Base-by-base conservation (phyloP, 2,797 vertebrate species). In the Labeo calbasu region DNA sequence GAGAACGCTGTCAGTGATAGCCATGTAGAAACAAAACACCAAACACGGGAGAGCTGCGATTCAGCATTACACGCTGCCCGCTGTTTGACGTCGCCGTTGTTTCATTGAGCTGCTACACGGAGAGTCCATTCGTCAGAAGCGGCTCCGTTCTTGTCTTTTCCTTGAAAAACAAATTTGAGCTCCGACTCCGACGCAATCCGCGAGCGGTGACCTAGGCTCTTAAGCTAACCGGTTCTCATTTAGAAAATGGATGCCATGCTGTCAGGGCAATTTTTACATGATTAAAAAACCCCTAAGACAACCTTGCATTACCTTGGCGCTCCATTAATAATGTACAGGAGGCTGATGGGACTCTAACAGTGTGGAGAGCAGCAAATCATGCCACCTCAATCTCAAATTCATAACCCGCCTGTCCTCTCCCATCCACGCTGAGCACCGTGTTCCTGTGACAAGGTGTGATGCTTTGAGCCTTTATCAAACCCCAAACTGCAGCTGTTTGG, bases 281-380 rank as follows among this genome's bases (percentile, higher is more conserved):
- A 95, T 94, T 95, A 93, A 95, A 94, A 94, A 92, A 93, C 90
- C 91, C 68, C 85, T 69, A 76, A 86, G 81, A 84, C 86, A 84
- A 81, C 84, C 81, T 87, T 89, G 90, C 73, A 87, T 87, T 90
- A 94, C 88, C 66, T 90, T 91, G 90, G 91, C 86, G 86, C 88
- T 92, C 87, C 89, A 90, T 93, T 92, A 94, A 94, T 94, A 95
- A 94, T 93, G 90, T 66, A 82, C 81, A 69, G 77, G 89, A 89
- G 83, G 89, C 48, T 88, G 89, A 93, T 93, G 91, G 89, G 92
- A 93, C 91, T 93, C 92, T 91, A 89, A 92, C 92, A 90, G 92
- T 94, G 92, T 93, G 93, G 93, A 93, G 93, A 92, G 92, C 76
- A 92, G 90, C 91, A 93, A 94, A 94, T 94, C 92, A 93, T 93